Conservation (phyloP, 2,797 vertebrate genomes). For the Hemitrygon akajei region DNA sequence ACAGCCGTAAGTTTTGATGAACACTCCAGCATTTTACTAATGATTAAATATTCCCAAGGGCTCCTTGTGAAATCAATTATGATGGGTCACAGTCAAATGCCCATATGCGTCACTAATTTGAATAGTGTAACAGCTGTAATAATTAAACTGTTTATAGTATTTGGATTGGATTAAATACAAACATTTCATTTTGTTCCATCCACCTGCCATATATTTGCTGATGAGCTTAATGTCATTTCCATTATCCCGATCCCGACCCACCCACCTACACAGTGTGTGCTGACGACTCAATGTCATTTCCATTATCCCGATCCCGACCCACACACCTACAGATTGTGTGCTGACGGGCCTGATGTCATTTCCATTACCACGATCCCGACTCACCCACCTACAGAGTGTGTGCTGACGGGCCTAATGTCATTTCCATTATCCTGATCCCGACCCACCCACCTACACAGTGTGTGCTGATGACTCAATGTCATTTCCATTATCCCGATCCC, state of each 20-base stretch:
- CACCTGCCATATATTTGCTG: background rate
- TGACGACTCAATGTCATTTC: too few species aligned
- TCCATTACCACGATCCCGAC: too few species aligned
- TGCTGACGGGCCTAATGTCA: too few species aligned
- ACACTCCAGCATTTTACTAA: background rate
- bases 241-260: background rate
- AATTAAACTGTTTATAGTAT: conserved; percentile 8
- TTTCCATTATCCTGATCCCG: too few species aligned
- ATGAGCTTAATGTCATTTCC: background rate
- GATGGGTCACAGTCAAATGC: background rate
- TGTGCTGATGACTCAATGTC: too few species aligned
- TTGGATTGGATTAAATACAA: background rate
- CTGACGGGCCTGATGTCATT: too few species aligned
- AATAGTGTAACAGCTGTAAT: conserved; percentile 21
- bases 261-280: too few species aligned
- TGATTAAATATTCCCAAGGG: background rate
- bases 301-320: too few species aligned
- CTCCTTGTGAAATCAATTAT: background rate
- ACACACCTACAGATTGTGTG: too few species aligned
- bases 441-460: too few species aligned
- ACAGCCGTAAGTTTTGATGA: background rate
- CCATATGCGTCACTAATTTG: conserved; percentile 1
- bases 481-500: too few species aligned
- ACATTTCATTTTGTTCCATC: background rate
- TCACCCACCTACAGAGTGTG: too few species aligned